Base-by-base conservation (phyloP, 2,888 invertebrate genomes). In the Arge pagana region DNA sequence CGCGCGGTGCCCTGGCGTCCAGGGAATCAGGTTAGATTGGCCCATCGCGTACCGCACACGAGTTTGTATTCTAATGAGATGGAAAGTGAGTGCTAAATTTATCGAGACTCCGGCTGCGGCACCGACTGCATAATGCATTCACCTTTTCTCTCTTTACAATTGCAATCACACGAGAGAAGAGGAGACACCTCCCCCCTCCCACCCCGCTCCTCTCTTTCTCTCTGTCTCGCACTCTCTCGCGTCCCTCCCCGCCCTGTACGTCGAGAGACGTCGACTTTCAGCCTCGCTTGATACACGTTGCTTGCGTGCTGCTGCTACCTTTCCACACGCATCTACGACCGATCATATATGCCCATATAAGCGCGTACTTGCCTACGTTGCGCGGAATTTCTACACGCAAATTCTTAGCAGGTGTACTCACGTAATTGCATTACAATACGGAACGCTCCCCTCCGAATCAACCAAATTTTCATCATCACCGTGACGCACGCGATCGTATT, bases 1-100 rank as follows among this genome's bases (percentile, higher is more conserved):
- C 19, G 28, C 33, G 13, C 33, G 35, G 45, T n/a, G 28, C 8
- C n/a, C 28, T 10, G 45, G n/a, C 23, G 23, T 13, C 16, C 21
- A 28, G 31, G 21, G 31, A 31, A 50, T 40, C 19, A 18, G 30
- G 53, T 33, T 45, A 45, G 50, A 59, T 56, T 59, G 54, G 57
- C 50, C 45, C 55, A 55, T 55, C 49, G 52, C 19, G 19, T n/a
- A n/a, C 30, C 31, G 36, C 23, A 15, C 40, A 16, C 37, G 45
- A 33, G 21, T 45, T 23, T 42, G 40, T 59, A 60, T 60, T 59
- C 52, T 60, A 60, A 59, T 56, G 59, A 59, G 59, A 58, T 59
- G 57, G 59, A 58, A 55, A 61, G 61, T 57, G 57, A 61, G 57
- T 53, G 53, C 43, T 54, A 55, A 57, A 59, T 59, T 59, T 60